Conservation (phyloP, 2,113 vertebrate genomes). For the Halichoeres trimaculatus region DNA sequence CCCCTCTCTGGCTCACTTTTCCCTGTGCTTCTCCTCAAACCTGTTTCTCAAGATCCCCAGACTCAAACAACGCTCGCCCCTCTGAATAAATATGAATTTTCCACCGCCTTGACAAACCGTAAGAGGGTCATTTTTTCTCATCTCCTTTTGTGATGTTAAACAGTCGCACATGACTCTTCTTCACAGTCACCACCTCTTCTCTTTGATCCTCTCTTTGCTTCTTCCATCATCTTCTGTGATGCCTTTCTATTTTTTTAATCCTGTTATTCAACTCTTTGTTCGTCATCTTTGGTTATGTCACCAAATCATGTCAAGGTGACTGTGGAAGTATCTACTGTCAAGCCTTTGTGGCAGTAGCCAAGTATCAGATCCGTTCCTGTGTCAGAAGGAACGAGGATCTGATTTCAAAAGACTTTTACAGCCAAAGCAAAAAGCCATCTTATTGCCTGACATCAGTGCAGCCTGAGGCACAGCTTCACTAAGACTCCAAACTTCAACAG, state of each 20-base stretch:
- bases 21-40: conserved; percentile 13
- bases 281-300: conserved; percentile 18
- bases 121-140: conserved; percentile 12
- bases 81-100: conserved; percentile 36
- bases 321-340: conserved; percentile 5
- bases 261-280: not conserved
- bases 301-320: not conserved
- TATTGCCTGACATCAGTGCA: not conserved
- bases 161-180: not conserved
- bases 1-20: conserved; percentile 4
- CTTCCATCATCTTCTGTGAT: conserved; percentile 26
- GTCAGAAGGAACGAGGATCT: conserved; percentile 5
- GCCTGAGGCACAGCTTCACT: not conserved
- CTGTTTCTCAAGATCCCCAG: conserved; percentile 6
- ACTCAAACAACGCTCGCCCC: conserved; percentile 8
- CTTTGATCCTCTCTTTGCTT: not conserved
- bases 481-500: no score
- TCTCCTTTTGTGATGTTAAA: conserved; percentile 19
- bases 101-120: conserved; percentile 34
- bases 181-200: conserved; percentile 11
- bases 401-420: not conserved
- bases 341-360: not conserved
- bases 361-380: conserved; percentile 29
- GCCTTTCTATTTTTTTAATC: not conserved
- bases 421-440: no score